Evolutionary conservation across 2,113 vertebrate species (phyloP).

Genomic region (Elephas maximus): DNA sequence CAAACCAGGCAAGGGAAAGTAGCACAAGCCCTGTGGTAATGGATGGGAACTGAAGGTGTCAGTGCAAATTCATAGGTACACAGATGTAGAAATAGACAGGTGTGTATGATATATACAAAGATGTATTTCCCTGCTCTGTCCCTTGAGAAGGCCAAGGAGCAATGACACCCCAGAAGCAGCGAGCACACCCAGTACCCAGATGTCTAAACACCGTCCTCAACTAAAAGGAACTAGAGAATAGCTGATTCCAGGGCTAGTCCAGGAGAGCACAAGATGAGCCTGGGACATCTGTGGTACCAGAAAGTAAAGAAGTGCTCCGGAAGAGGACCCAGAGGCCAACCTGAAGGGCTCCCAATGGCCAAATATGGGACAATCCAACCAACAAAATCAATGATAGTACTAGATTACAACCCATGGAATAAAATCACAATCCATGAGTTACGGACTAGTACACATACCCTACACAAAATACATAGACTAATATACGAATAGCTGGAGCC

Average conservation of each 20-base stretch:
- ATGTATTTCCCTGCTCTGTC: background rate
- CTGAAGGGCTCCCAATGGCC: background rate
- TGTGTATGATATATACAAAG: background rate
- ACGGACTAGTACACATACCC: no score
- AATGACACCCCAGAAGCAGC: background rate
- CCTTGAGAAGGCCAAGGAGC: background rate
- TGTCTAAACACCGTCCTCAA: background rate
- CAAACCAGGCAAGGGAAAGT: background rate
- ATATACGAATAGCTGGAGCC: background rate
- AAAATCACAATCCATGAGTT: background rate
- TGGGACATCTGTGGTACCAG: background rate
- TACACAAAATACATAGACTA: background rate
- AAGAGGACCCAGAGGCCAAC: background rate
- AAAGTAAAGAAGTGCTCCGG: background rate
- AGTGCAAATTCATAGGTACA: background rate
- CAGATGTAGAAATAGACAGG: fast-evolving
- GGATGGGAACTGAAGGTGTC: background rate
- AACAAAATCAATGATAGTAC: background rate
- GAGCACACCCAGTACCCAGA: background rate
- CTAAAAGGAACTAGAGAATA: no score
- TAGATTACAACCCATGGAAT: background rate
- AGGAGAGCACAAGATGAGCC: background rate
- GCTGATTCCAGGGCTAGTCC: background rate
- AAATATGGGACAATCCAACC: background rate
- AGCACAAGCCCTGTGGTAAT: background rate